Evolutionary conservation across 2,113 vertebrate species (phyloP).

Genomic region (Crypturellus undulatus): DNA sequence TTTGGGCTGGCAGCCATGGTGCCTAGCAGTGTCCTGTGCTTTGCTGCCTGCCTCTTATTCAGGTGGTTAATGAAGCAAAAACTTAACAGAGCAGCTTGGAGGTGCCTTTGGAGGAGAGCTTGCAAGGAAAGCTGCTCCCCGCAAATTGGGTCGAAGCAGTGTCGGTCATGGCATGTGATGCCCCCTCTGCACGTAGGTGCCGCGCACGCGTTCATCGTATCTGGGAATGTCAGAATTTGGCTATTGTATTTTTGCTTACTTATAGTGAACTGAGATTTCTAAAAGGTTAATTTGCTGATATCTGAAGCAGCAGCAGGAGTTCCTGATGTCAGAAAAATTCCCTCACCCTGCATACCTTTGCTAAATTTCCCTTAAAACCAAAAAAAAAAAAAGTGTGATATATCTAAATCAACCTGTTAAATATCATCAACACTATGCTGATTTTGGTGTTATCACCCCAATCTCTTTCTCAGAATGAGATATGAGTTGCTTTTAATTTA

Average conservation of each 20-base stretch:
- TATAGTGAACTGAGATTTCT: neutral
- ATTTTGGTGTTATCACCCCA: neutral
- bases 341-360: neutral
- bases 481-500: neutral
- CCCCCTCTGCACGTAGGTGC: neutral
- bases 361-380: neutral
- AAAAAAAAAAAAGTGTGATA: neutral
- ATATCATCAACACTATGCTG: neutral
- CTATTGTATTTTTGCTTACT: neutral
- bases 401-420: neutral
- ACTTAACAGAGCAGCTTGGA: neutral
- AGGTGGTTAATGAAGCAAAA: neutral
- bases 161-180: neutral
- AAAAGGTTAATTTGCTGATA: neutral
- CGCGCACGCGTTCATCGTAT: rapidly evolving
- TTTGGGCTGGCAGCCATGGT: neutral
- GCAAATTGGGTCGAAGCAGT: rapidly evolving
- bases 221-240: neutral
- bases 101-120: neutral
- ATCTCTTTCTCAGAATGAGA: neutral
- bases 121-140: neutral
- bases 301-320: neutral
- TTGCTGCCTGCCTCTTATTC: neutral
- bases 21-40: too few species aligned
- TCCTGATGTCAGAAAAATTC: neutral